A percentile compares a stretch with the other conserved stretches of the same genome.
These are phyloP conservation scores for Chiloscyllium plagiosum DNA, from an alignment of 2,113 vertebrate species.

Conservation along the genomic window DNA sequence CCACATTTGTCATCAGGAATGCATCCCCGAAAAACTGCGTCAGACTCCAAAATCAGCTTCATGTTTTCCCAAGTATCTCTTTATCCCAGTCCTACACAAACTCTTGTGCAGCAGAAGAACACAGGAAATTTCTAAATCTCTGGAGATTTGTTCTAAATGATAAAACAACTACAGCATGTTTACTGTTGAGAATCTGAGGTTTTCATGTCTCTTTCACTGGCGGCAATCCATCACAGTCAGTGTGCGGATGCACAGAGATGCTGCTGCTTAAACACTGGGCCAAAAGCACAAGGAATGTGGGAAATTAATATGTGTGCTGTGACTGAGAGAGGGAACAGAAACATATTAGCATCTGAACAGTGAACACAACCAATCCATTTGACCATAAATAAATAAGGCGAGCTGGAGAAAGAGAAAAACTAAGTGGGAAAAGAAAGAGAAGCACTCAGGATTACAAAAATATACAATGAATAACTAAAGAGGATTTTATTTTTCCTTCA, in stretches of 20 bases:
- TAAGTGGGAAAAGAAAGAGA: background rate
- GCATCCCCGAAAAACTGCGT: background rate
- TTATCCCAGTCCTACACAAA: background rate
- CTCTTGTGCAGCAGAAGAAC: background rate
- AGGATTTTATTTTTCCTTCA: background rate
- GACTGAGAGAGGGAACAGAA: background rate
- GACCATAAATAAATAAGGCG: conserved; percentile 13
- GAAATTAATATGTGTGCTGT: background rate
- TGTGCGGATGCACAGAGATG: background rate
- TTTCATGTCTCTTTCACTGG: background rate
- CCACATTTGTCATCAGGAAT: background rate
- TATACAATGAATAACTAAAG: background rate
- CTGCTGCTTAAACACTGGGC: conserved; percentile 7
- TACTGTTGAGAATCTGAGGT: background rate
- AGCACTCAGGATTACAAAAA: background rate
- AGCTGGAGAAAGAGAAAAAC: background rate
- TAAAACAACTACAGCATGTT: background rate
- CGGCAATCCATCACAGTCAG: background rate
- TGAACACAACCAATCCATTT: background rate
- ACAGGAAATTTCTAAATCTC: background rate
- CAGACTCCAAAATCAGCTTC: background rate
- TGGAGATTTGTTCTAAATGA: background rate
- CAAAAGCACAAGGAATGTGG: background rate
- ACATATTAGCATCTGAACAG: background rate
- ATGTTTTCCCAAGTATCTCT: background rate